phyloP scores from a whole-genome alignment of 2,797 vertebrate species.

The Notolabrus celidotus region DNA sequence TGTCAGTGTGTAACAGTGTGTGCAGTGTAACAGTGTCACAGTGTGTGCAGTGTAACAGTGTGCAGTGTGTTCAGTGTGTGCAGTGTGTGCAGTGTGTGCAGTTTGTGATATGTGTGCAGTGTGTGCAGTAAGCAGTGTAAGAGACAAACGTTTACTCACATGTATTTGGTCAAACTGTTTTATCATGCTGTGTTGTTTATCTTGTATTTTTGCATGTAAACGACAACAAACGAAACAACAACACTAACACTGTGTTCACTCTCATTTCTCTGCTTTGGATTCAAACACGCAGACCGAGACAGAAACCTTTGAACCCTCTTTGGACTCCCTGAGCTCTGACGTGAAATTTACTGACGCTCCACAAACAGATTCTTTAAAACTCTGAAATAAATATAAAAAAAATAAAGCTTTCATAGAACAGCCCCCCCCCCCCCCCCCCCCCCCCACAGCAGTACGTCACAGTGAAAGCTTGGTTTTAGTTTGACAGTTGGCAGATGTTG shows the following conservation, averaged over 20 bases:
- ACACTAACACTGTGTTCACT: neutral
- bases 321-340: conserved; percentile 21
- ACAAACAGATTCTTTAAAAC: conserved; percentile 14
- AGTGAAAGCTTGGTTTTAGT: conserved; percentile 6
- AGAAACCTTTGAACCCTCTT: conserved; percentile 9
- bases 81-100: no score
- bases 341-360: conserved; percentile 45
- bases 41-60: no score
- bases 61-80: no score
- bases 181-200: conserved; percentile 20
- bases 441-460: neutral
- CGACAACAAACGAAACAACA: conserved; percentile 6
- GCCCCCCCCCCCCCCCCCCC: neutral
- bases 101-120: no score
- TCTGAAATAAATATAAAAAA: conserved; percentile 27
- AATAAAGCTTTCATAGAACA: neutral
- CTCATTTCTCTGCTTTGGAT: neutral
- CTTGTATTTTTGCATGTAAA: conserved; percentile 18
- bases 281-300: neutral
- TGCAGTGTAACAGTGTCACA: no score
- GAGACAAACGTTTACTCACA: conserved; percentile 18
- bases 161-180: neutral
- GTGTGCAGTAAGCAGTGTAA: neutral
- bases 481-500: conserved; percentile 15
- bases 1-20: no score